Conservation (phyloP, 2,888 invertebrate species). For the Dromius quadrimaculatus region DNA sequence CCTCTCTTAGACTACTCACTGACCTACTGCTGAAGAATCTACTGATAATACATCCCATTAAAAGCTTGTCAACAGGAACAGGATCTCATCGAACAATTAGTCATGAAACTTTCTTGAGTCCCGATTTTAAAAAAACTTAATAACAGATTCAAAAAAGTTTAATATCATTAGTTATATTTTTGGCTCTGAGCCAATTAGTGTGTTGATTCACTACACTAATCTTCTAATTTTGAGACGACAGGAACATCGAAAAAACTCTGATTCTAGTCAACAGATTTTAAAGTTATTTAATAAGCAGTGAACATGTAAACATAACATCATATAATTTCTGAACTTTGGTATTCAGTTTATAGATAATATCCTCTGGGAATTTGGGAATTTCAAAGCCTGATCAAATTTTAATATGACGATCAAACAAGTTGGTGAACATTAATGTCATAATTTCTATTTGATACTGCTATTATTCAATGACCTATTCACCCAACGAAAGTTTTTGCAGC, state of each 20-base stretch:
- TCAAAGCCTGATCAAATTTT: too few relatives aligned
- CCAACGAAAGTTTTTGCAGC: too few relatives aligned
- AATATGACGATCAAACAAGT: too few relatives aligned
- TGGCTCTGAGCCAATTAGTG: constrained; percentile 8
- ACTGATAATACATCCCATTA: not conserved
- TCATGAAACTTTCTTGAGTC: not conserved
- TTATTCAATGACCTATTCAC: too few relatives aligned
- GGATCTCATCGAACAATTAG: constrained; percentile 11
- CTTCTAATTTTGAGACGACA: constrained; percentile 16
- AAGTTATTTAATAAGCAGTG: constrained; percentile 9
- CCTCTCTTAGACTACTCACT: not conserved
- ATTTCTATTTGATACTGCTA: too few relatives aligned
- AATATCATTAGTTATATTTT: constrained; percentile 14
- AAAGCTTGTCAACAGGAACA: not conserved
- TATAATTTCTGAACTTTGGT: not conserved
- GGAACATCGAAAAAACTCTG: constrained; percentile 11
- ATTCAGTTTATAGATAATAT: too few relatives aligned
- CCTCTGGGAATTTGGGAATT: too few relatives aligned
- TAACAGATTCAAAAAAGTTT: not conserved
- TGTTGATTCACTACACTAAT: constrained; percentile 16
- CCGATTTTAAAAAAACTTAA: not conserved
- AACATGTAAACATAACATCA: constrained; percentile 3
- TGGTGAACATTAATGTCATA: too few relatives aligned
- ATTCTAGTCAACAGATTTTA: constrained; percentile 18
- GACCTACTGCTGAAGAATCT: constrained; percentile 1